phyloP scores from a whole-genome alignment of 2,113 vertebrate genomes.

The Orientallactaga bullata region DNA sequence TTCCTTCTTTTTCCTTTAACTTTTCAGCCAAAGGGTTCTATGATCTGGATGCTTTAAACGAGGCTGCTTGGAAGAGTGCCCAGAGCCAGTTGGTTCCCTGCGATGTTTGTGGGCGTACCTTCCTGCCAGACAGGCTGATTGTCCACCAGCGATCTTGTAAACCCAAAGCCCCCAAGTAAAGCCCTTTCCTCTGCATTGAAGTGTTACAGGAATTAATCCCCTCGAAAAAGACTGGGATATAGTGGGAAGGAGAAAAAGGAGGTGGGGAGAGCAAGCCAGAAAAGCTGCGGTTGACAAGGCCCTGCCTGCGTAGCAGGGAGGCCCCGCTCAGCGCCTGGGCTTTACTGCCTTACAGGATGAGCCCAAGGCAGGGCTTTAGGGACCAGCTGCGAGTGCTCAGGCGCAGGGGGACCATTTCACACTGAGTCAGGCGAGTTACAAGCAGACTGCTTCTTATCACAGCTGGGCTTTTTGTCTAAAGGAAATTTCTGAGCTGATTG shows the following conservation, averaged over 20 bases:
- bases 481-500: constrained; percentile 30
- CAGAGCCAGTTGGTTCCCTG: constrained; percentile 90
- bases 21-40: constrained; percentile 90
- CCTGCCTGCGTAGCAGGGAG: fast-evolving
- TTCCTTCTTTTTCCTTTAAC: constrained; percentile 71
- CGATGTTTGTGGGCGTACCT: constrained; percentile 88
- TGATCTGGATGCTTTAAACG: constrained; percentile 89
- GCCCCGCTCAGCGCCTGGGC: too few species aligned
- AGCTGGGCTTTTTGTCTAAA: constrained; percentile 21
- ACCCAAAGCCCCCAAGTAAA: constrained; percentile 84
- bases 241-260: background rate
- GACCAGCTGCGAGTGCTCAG: background rate
- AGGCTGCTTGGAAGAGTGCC: constrained; percentile 89
- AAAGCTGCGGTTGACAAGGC: background rate
- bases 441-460: background rate
- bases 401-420: background rate
- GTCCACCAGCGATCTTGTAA: constrained; percentile 90
- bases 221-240: background rate
- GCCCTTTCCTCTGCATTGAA: constrained; percentile 34
- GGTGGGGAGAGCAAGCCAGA: background rate
- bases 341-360: too few species aligned
- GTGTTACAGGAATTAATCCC: constrained; percentile 63
- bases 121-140: constrained; percentile 90
- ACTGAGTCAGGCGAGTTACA: background rate
- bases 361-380: too few species aligned